Evolutionary conservation across 1,140 invertebrate species (phyloP), one percentile per base, ranked within the genome.

Genomic region (Listronotus bonariensis): DNA sequence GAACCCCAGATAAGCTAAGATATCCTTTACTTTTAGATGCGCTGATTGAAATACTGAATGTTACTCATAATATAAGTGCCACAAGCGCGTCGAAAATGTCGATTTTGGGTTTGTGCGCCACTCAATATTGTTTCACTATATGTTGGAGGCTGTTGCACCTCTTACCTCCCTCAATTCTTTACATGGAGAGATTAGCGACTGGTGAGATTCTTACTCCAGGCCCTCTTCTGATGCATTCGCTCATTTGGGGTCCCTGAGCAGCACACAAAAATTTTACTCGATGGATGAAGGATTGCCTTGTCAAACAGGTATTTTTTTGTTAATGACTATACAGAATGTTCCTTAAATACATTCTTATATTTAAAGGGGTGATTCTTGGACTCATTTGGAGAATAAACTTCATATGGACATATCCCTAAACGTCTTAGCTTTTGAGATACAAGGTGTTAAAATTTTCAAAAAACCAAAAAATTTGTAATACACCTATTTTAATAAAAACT

Each of bases 91-190:
- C 79, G 6, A 88, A 86, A 74, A 82, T 85, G 60, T 85, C 84
- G 31, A 84, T 86, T 53, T 86, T 88, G 32, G 89, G 89, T 34
- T 77, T 93, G 0, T 92, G 92, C 72, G 89, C 92, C 5, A 88
- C 93, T 59, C 92, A 97, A 70, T 97, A 97, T 79, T 95, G 94
- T 75, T 95, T 97, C 72, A 89, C 88, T 43, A 87, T 93, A 45
- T 87, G 87, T 68, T 96, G 92, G 92, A 87, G 87, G 63, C 81
- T 94, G 36, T 77, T 95, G 40, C 81, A 91, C 9, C 86, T 89
- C 69, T 77, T 98, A 74, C 95, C 95, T 4, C 95, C 95, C 0
- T 95, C 94, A 0, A 89, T 92, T 0, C 85, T 89, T 7, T 93
- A 92, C 72, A 88, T 97, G 78, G 91, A 94, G 73, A 84, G 88